A percentile compares a stretch with the other conserved stretches of the same genome.
These are phyloP conservation scores for Acestrorhynchus altus DNA, from an alignment of 2,797 vertebrate genomes.

Conservation along the genomic window DNA sequence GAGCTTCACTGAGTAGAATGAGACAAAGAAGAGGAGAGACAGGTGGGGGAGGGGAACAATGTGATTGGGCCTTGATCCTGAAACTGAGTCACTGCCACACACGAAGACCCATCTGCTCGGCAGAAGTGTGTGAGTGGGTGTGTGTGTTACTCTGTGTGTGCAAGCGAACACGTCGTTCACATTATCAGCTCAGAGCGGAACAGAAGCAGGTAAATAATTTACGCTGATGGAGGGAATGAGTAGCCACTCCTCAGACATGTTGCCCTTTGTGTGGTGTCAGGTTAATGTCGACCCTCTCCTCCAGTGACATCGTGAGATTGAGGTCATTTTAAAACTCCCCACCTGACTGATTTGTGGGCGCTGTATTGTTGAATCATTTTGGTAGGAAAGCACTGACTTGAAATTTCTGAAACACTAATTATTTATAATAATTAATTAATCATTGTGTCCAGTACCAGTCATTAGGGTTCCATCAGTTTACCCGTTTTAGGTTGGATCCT, in stretches of 20 bases:
- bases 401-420: background rate
- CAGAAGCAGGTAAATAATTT: slow-evolving; percentile 52
- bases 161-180: slow-evolving; percentile 19
- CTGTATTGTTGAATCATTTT: background rate
- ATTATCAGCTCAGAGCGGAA: slow-evolving; percentile 38
- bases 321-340: background rate
- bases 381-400: background rate
- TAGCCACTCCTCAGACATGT: slow-evolving; percentile 20
- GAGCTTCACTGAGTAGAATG: background rate
- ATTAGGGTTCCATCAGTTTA: no score
- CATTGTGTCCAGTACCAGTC: no score
- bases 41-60: slow-evolving; percentile 31
- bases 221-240: slow-evolving; percentile 41
- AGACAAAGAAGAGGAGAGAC: slow-evolving; percentile 14
- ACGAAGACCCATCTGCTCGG: slow-evolving; percentile 53
- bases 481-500: no score
- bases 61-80: slow-evolving; percentile 40
- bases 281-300: background rate
- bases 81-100: slow-evolving; percentile 47
- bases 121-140: background rate
- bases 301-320: slow-evolving; percentile 17
- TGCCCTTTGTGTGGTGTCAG: slow-evolving; percentile 17
- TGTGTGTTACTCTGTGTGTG: slow-evolving; percentile 6
- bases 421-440: no score
- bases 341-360: background rate